These are phyloP conservation scores for Physella acuta DNA, from an alignment of 1,140 invertebrate genomes.

Conservation along the genomic window DNA sequence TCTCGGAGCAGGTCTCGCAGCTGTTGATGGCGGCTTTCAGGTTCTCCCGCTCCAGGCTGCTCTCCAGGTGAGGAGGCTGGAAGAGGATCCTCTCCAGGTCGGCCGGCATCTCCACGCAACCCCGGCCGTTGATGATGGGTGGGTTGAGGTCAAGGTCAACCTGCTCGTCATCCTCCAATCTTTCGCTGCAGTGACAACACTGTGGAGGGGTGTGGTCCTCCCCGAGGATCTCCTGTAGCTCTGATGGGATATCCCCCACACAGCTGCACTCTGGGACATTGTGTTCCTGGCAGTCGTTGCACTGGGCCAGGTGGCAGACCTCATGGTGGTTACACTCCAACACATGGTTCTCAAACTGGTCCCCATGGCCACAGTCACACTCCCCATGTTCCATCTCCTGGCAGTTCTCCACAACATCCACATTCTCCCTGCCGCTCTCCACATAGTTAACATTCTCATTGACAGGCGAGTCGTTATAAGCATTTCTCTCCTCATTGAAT, in stretches of 20 bases:
- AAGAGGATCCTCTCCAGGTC: constrained; percentile 52
- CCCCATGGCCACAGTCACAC: background rate
- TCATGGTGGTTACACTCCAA: background rate
- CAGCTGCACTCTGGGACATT: background rate
- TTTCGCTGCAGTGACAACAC: background rate
- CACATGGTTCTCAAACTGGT: too few relatives aligned
- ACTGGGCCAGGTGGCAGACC: background rate
- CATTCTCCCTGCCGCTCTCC: background rate
- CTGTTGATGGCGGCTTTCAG: background rate
- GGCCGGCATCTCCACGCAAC: constrained; percentile 27
- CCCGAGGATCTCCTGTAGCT: constrained; percentile 19
- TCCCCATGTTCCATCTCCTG: background rate
- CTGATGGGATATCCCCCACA: background rate
- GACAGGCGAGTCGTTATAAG: too few relatives aligned
- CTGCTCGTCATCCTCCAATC: constrained; percentile 35
- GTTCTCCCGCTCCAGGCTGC: constrained; percentile 23
- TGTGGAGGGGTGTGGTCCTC: background rate
- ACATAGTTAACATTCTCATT: background rate
- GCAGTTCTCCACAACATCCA: background rate
- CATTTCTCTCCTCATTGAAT: too few relatives aligned
- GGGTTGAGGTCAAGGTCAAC: constrained; percentile 32
- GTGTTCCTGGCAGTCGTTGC: too few relatives aligned
- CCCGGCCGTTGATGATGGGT: constrained; percentile 39
- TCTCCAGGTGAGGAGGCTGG: constrained; percentile 49
- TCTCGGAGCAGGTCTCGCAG: background rate